Conservation (phyloP, 2,113 vertebrate species). For the Leiothrix lutea region DNA sequence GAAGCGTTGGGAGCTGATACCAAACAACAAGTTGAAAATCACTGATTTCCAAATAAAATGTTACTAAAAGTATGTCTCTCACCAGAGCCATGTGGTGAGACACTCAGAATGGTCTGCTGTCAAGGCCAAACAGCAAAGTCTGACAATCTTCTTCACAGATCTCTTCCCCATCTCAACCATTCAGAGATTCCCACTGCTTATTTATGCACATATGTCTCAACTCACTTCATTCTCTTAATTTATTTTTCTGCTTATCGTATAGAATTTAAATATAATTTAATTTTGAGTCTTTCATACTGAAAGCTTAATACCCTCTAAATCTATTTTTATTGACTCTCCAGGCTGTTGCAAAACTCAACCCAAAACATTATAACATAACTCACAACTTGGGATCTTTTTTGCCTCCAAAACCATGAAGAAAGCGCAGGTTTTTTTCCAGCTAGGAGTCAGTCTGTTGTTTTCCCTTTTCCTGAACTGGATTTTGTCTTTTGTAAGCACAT, state of each 20-base stretch:
- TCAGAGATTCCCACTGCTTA: background rate
- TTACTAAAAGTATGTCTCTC: background rate
- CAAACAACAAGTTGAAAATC: background rate
- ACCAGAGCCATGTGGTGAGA: background rate
- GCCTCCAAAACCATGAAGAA: background rate
- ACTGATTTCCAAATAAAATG: background rate
- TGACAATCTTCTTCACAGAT: background rate
- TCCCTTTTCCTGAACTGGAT: background rate
- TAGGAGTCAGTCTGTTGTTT: background rate
- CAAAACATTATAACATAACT: background rate
- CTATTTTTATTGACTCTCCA: background rate
- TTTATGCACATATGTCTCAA: background rate
- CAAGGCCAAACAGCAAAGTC: background rate
- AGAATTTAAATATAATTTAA: background rate
- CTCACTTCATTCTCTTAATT: background rate
- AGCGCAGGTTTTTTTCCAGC: background rate
- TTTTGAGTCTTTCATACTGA: background rate
- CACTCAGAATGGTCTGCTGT: background rate
- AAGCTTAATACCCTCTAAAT: background rate
- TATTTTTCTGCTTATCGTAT: background rate
- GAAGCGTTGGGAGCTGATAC: background rate
- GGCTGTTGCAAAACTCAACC: background rate
- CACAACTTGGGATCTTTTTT: rapidly evolving
- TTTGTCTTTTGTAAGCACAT: background rate
- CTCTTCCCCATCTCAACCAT: background rate